These are phyloP conservation scores for Ceratosolen solmsi DNA, from an alignment of 1,140 invertebrate genomes.

Conservation along the genomic window DNA sequence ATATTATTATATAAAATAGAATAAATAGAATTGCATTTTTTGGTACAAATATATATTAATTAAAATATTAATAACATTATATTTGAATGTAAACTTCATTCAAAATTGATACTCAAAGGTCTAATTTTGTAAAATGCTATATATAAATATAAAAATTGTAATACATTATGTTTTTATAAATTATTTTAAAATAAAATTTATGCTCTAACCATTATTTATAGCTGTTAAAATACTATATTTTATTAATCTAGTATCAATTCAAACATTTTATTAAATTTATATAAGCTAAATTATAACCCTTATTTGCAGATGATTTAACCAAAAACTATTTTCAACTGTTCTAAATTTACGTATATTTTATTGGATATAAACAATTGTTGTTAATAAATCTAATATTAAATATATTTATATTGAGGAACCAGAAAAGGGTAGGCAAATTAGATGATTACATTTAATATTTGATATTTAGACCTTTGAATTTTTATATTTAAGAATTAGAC, in stretches of 20 bases:
- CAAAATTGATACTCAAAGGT: not conserved
- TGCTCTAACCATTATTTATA: not conserved
- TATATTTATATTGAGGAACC: not conserved
- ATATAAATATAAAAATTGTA: too few species aligned
- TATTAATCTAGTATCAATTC: not conserved
- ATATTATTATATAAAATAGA: too few species aligned
- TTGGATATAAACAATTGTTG: not conserved
- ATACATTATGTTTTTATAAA: not conserved
- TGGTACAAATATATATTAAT: too few species aligned
- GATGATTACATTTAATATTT: not conserved
- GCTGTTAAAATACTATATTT: not conserved
- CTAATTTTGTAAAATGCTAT: not conserved
- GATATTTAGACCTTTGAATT: conserved; percentile 1
- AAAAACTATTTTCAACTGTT: conserved; percentile 1
- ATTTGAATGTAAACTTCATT: not conserved
- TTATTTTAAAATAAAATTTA: not conserved
- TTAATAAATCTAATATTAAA: not conserved
- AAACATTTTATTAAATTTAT: not conserved
- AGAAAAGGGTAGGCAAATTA: not conserved
- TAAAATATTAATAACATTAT: not conserved
- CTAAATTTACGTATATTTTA: not conserved
- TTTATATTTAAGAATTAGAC: not conserved
- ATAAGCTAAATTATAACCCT: not conserved
- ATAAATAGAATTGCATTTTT: too few species aligned
- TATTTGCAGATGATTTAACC: conserved; percentile 3